Conservation (phyloP, 2,797 vertebrate species). For the Pipistrellus kuhlii region DNA sequence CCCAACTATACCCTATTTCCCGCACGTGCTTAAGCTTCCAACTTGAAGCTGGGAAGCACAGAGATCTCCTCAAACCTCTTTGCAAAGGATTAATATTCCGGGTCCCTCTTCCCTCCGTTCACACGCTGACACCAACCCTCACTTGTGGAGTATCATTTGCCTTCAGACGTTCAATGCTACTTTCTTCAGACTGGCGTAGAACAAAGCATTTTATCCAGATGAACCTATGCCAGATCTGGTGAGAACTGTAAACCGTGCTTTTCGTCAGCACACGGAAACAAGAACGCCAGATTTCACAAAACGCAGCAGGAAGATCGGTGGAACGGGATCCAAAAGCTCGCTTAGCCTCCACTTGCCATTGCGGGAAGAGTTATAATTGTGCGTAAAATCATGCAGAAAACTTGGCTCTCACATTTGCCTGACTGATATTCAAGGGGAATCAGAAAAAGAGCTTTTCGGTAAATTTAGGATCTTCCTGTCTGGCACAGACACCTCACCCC, state of each 20-base stretch:
- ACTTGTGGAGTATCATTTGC: not conserved
- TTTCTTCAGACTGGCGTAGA: not conserved
- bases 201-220: slow-evolving; percentile 36
- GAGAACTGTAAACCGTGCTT: not conserved
- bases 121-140: not conserved
- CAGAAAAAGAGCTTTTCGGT: not conserved
- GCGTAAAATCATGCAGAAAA: slow-evolving; percentile 12
- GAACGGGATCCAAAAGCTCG: slow-evolving; percentile 42
- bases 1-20: not conserved
- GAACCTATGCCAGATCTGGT: slow-evolving; percentile 8
- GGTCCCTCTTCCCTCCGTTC: not conserved
- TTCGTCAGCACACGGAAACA: slow-evolving; percentile 28
- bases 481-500: not conserved
- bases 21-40: not conserved
- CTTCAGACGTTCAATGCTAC: not conserved
- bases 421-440: not conserved
- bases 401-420: slow-evolving; percentile 37
- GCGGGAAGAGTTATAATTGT: slow-evolving; percentile 41
- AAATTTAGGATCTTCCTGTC: not conserved
- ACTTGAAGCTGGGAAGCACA: not conserved
- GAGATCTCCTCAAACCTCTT: not conserved
- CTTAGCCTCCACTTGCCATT: slow-evolving; percentile 20
- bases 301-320: not conserved
- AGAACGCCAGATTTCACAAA: not conserved
- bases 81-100: not conserved